These are phyloP conservation scores for Sebastes taczanowskii DNA, from an alignment of 2,797 vertebrate species.

Conservation along the genomic window DNA sequence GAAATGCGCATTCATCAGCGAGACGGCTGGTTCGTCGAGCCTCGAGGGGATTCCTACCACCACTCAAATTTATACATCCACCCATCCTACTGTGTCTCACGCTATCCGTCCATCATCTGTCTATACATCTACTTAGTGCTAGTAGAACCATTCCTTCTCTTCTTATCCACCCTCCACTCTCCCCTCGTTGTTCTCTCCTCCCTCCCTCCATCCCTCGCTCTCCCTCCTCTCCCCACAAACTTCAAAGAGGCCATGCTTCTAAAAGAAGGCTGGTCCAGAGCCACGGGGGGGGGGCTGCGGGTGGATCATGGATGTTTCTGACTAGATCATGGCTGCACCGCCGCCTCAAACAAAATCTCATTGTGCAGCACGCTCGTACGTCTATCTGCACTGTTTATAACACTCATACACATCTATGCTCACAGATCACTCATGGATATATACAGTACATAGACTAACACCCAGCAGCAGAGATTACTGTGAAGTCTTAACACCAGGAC, in stretches of 20 bases:
- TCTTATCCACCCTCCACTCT: not conserved
- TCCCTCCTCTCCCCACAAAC: constrained; percentile 20
- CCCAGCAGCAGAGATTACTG: not conserved
- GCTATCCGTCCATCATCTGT: not conserved
- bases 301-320: constrained; percentile 22
- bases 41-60: constrained; percentile 34
- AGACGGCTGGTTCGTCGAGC: constrained; percentile 18
- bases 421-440: not conserved
- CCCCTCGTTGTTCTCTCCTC: constrained; percentile 9
- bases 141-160: not conserved
- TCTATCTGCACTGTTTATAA: too few relatives aligned
- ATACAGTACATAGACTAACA: not conserved
- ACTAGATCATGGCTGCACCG: constrained; percentile 25
- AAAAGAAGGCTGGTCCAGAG: constrained; percentile 33
- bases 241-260: constrained; percentile 69
- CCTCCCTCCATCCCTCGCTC: not conserved
- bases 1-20: constrained; percentile 73
- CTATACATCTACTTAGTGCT: not conserved
- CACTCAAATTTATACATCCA: constrained; percentile 14
- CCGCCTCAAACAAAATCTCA: not conserved
- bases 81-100: not conserved
- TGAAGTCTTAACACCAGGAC: not conserved
- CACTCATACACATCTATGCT: not conserved
- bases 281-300: constrained; percentile 10
- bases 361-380: not conserved